phyloP scores from a whole-genome alignment of 2,888 invertebrate genomes.

The Conus canariensis region DNA sequence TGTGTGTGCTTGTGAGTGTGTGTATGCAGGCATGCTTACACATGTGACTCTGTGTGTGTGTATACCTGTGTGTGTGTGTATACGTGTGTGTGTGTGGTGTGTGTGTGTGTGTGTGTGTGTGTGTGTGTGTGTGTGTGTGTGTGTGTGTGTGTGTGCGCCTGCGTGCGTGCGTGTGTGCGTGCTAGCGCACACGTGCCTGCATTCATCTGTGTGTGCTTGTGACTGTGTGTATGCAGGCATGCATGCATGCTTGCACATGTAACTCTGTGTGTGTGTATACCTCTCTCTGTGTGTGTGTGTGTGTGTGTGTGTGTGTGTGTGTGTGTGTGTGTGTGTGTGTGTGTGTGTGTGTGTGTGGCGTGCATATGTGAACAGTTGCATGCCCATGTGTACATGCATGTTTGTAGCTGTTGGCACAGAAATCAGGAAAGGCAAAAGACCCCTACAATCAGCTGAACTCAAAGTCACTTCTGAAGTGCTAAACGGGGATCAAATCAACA shows the following conservation, averaged over 20 bases:
- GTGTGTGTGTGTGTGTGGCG: no score
- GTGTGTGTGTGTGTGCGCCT: neutral
- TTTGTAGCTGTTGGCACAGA: neutral
- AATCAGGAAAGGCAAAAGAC: neutral
- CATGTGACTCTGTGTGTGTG: no score
- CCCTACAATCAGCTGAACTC: neutral
- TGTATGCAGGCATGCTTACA: no score
- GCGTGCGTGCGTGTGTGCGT: neutral
- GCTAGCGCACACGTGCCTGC: neutral
- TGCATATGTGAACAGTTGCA: no score
- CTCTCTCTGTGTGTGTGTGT: no score
- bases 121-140: slow-evolving; percentile 1
- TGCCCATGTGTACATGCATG: no score
- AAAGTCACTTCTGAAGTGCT: no score
- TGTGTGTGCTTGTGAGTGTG: no score
- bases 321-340: no score
- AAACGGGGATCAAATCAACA: no score
- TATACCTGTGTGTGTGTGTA: neutral
- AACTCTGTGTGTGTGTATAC: no score
- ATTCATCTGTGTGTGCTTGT: neutral
- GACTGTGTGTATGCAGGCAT: neutral
- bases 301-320: neutral
- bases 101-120: neutral
- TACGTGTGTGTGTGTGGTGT: neutral
- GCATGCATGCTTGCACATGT: slow-evolving; percentile 6